A percentile compares a stretch with the other conserved stretches of the same genome.
phyloP scores from a whole-genome alignment of 2,888 invertebrate species.

The Cecidostiba fungosa region DNA sequence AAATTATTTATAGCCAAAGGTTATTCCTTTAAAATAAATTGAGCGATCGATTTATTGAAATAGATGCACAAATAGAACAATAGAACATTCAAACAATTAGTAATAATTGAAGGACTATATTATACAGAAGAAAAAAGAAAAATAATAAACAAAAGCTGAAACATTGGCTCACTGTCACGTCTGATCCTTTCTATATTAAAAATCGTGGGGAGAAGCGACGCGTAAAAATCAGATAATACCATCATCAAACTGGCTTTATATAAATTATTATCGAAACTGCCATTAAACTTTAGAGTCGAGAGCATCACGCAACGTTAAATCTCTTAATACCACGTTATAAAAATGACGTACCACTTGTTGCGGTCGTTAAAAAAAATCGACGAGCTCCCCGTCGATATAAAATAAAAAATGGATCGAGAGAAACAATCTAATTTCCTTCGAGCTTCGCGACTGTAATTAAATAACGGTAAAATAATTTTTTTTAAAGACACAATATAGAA shows the following conservation, averaged over 20 bases:
- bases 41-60: no score
- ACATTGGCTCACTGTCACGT: no score
- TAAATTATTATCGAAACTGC: not conserved
- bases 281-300: not conserved
- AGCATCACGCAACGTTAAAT: not conserved
- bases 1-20: no score
- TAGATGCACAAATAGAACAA: no score
- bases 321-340: slow-evolving; percentile 22
- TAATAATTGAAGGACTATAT: no score
- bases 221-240: not conserved
- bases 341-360: slow-evolving; percentile 43
- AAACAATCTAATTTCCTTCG: not conserved
- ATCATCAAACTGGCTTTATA: not conserved
- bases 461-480: not conserved
- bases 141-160: no score
- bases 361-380: slow-evolving; percentile 23
- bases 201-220: not conserved
- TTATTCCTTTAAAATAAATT: no score
- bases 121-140: no score
- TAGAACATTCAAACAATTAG: no score
- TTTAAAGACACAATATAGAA: no score
- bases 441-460: not conserved
- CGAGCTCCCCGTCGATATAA: not conserved
- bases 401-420: slow-evolving; percentile 20
- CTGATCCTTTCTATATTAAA: no score